phyloP scores from a whole-genome alignment of 2,113 vertebrate species.

The Carassius auratus region DNA sequence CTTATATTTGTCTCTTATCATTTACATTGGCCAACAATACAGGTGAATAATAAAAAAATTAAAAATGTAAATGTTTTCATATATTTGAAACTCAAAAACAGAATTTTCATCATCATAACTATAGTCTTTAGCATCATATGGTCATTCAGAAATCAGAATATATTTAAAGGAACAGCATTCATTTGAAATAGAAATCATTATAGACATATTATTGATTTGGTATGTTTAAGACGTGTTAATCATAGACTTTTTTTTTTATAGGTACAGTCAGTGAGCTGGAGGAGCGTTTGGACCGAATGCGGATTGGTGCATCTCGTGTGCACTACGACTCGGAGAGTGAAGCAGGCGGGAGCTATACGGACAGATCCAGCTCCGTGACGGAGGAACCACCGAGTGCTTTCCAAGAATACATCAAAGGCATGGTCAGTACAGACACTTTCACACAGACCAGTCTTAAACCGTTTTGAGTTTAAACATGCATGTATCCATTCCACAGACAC shows the following conservation, averaged over 20 bases:
- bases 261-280: conserved; percentile 66
- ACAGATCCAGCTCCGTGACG: conserved; percentile 37
- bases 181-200: background rate
- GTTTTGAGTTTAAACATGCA: background rate
- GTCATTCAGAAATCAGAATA: background rate
- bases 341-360: conserved; percentile 47
- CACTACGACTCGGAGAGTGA: conserved; percentile 58
- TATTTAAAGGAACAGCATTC: background rate
- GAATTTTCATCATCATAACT: too few species aligned
- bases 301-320: conserved; percentile 40
- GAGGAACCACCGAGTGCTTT: conserved; percentile 62
- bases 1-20: too few species aligned
- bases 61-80: too few species aligned
- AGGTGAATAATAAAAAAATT: too few species aligned
- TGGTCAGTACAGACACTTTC: conserved; percentile 61
- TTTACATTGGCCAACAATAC: background rate
- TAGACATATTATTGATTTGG: background rate
- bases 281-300: conserved; percentile 63
- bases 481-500: conserved; percentile 58
- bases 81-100: too few species aligned
- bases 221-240: background rate
- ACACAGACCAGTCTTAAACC: background rate
- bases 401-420: conserved; percentile 62
- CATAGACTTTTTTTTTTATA: conserved; percentile 33
- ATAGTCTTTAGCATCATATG: too few species aligned